phyloP scores from a whole-genome alignment of 92 coral and sea anemone genomes.

The Zoanthus solanderi region DNA sequence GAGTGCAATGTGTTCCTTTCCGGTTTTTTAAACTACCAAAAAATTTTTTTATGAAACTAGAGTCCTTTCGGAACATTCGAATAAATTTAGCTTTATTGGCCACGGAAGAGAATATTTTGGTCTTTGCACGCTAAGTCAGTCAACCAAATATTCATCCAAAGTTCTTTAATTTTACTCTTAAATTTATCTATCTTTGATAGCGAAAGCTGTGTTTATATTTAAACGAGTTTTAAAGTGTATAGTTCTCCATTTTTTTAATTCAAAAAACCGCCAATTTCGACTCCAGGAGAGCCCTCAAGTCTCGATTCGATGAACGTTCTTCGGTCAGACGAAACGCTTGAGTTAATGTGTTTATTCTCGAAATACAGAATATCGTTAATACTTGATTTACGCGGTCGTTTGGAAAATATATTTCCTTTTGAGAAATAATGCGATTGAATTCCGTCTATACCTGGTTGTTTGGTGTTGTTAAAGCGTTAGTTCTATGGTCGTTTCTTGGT shows the following conservation, averaged over 20 bases:
- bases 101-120: neutral
- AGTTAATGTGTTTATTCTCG: constrained; percentile 22
- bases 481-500: neutral
- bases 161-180: neutral
- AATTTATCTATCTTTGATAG: neutral
- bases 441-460: neutral
- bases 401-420: neutral
- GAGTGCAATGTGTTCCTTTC: constrained; percentile 2
- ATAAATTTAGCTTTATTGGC: neutral
- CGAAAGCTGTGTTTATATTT: constrained; percentile 10
- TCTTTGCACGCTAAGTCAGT: neutral
- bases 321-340: neutral
- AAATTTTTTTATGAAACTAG: neutral
- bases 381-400: constrained; percentile 5
- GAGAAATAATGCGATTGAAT: neutral
- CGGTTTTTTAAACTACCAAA: neutral
- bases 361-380: constrained; percentile 1
- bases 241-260: neutral
- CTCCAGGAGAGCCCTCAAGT: constrained; percentile 4
- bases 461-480: neutral
- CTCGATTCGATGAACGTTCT: constrained; percentile 1
- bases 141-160: neutral
- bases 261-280: constrained; percentile 24
- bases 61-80: neutral
- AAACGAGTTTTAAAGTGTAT: neutral